Conservation (phyloP, 2,888 invertebrate genomes). For the Sialis lutaria region DNA sequence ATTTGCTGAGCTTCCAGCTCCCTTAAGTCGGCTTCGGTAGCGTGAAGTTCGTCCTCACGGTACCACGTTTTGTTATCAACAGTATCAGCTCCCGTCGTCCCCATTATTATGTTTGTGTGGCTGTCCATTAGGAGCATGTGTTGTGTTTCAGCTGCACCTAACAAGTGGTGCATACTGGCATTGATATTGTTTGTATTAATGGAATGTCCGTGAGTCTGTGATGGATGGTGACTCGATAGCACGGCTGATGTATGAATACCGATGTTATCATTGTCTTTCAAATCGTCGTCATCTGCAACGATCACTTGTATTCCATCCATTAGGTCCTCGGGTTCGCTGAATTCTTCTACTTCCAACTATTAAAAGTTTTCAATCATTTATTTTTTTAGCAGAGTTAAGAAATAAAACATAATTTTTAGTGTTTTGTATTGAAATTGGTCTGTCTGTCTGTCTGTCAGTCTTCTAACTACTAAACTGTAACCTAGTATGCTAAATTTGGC, state of each 20-base stretch:
- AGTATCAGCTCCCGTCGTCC: conserved; percentile 5
- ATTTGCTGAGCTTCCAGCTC: conserved; percentile 19
- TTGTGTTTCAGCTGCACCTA: no score
- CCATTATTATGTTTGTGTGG: conserved; percentile 1
- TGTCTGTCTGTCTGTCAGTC: no score
- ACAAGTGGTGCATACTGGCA: no score
- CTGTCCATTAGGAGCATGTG: no score
- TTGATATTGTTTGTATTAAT: no score
- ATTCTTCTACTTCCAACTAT: conserved; percentile 49
- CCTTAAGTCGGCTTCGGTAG: conserved; percentile 26
- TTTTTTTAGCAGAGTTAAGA: no score
- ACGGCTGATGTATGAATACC: conserved; percentile 19
- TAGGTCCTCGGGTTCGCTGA: conserved; percentile 73
- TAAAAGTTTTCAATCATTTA: conserved; percentile 14
- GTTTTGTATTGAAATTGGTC: no score
- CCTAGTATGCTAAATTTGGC: no score
- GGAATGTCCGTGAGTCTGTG: neutral
- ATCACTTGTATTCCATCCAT: conserved; percentile 64
- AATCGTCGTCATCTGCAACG: conserved; percentile 40
- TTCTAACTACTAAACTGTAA: no score
- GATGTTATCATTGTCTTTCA: conserved; percentile 18
- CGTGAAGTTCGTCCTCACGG: conserved; percentile 26
- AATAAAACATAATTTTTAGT: no score
- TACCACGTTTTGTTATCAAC: conserved; percentile 16
- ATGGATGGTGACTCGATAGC: conserved; percentile 8